Evolutionary conservation across 2,113 vertebrate genomes (phyloP), one percentile per base, ranked within the genome.

Genomic region (Marcusenius ussheri): DNA sequence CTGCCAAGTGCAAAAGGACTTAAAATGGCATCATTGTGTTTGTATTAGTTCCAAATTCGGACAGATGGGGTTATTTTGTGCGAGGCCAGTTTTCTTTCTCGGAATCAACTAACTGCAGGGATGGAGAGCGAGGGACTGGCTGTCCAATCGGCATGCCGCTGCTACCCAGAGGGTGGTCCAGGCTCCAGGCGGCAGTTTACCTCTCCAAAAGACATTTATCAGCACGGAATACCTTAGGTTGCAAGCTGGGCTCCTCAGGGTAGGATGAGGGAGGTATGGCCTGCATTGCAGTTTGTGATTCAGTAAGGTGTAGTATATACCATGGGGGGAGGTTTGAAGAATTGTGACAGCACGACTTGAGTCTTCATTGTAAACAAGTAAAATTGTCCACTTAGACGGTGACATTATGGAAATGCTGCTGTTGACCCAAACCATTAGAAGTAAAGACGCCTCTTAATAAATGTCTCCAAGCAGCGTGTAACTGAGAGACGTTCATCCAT

Each of bases 51-150:
- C 19, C 83, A 84, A 84, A 84, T 46, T 47, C 8, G 21, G 42
- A 84, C 83, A 84, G 83, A 84, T 84, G 83, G 83, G 45, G 83
- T n/a, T 46, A 84, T 84, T 83, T 84, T 84, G 83, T 84, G 74
- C 17, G 13, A 42, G 31, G 39, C 39, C 83, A 11, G 45, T 84
- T 45, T 47, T 47, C 42, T 42, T 46, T 83, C 17, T 19, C 35
- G 19, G 77, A 83, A 83, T 83, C 39, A 19, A 83, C 77, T 47
- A 17, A 46, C 21, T 46, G 39, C 42, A 46, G 45, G 45, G 45
- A 10, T 8, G 83, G 39, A 19, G 42, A 84, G 21, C 19, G 3
- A 21, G 83, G 21, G 19, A 47, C 83, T 42, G 45, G 35, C 39
- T n/a, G 3, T 80, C 35, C 35, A 80, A 84, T 46, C 42, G 24